Evolutionary conservation across 2,888 invertebrate species (phyloP).

Genomic region (Acrocyrtus sp.): DNA sequence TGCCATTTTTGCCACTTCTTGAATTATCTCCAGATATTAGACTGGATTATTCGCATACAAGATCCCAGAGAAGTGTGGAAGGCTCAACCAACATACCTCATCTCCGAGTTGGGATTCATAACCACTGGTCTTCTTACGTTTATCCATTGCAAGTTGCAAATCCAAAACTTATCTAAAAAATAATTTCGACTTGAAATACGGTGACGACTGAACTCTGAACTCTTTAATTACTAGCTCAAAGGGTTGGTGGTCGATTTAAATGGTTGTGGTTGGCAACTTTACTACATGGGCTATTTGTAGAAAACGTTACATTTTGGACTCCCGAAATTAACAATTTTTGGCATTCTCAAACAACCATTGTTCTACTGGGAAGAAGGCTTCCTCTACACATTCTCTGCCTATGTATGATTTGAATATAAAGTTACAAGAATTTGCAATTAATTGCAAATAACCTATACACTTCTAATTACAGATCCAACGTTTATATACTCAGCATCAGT

Average conservation of each 20-base stretch:
- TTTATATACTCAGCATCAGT: constrained; percentile 70
- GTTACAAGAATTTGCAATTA: not conserved
- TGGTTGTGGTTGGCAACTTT: constrained; percentile 80
- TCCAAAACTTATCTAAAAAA: not conserved
- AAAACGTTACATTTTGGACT: constrained; percentile 76
- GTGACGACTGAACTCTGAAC: not conserved
- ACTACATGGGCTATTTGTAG: constrained; percentile 79
- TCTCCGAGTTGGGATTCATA: constrained; percentile 73
- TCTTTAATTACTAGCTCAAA: constrained; percentile 70
- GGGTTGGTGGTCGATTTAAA: constrained; percentile 78
- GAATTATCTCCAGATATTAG: constrained; percentile 72
- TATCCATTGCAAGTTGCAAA: constrained; percentile 73
- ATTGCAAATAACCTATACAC: too few species aligned
- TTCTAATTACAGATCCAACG: constrained; percentile 67
- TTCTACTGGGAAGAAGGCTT: constrained; percentile 76
- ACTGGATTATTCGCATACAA: constrained; percentile 74
- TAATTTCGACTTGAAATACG: not conserved
- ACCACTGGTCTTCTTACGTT: constrained; percentile 75
- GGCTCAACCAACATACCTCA: constrained; percentile 75
- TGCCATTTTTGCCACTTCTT: not conserved
- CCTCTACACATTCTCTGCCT: constrained; percentile 79
- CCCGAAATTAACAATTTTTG: constrained; percentile 86
- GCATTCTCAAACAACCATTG: constrained; percentile 81
- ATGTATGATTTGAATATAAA: constrained; percentile 70
- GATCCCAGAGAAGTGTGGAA: constrained; percentile 72